A percentile compares a stretch with the other conserved stretches of the same genome.
These are phyloP conservation scores for Stigmatopora nigra DNA, from an alignment of 2,113 vertebrate species.

Conservation along the genomic window DNA sequence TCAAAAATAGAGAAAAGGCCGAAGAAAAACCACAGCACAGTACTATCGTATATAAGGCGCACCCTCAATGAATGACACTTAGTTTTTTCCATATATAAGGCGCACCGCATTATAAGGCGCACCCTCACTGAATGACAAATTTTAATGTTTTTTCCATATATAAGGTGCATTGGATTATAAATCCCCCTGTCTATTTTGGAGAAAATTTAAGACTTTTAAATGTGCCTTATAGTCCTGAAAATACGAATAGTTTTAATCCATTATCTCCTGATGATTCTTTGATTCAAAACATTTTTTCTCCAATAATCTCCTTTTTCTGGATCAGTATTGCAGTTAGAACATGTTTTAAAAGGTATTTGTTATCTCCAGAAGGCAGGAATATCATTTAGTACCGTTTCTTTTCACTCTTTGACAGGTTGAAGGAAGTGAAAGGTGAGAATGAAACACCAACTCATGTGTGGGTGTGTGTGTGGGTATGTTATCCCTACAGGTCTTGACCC, in stretches of 20 bases:
- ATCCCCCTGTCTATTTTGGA: too few species aligned
- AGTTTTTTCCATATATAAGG: too few species aligned
- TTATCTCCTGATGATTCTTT: not conserved
- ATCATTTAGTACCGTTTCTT: not conserved
- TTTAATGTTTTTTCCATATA: too few species aligned
- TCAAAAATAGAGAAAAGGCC: not conserved
- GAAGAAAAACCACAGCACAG: not conserved
- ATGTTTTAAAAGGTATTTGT: not conserved
- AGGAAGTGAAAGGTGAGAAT: conserved; percentile 40
- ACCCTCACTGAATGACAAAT: too few species aligned
- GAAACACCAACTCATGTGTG: conserved; percentile 42
- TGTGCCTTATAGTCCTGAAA: too few species aligned
- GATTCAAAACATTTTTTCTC: not conserved
- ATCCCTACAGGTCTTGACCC: conserved; percentile 60
- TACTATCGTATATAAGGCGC: too few species aligned
- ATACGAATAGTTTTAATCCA: not conserved
- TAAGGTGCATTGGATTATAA: too few species aligned
- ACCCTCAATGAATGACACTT: too few species aligned
- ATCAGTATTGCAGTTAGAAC: not conserved
- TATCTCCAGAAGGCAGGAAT: not conserved
- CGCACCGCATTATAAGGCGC: too few species aligned
- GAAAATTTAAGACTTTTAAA: too few species aligned
- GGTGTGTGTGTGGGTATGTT: not conserved
- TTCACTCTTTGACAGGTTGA: conserved; percentile 32
- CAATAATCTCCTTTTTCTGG: not conserved